phyloP scores from a whole-genome alignment of 1,140 invertebrate species.

The Daktulosphaira vitifoliae region DNA sequence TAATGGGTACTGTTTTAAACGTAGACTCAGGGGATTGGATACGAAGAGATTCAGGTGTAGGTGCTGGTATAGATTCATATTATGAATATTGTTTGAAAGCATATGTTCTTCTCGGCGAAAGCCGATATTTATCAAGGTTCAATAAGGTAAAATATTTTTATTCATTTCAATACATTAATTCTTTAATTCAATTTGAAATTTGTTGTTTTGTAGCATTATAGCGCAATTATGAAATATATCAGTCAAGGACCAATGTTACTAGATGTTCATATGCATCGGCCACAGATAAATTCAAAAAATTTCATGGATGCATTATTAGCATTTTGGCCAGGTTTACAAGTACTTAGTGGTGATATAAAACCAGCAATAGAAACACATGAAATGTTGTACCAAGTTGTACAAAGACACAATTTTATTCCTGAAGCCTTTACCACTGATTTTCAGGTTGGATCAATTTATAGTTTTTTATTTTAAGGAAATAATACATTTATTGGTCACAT shows the following conservation, averaged over 20 bases:
- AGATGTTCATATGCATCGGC: constrained; percentile 98
- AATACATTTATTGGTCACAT: background rate
- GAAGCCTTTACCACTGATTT: constrained; percentile 95
- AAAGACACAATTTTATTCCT: constrained; percentile 93
- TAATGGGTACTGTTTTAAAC: constrained; percentile 90
- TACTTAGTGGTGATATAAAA: constrained; percentile 87
- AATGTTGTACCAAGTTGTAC: constrained; percentile 93
- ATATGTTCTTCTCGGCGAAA: constrained; percentile 71
- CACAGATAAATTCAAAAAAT: constrained; percentile 87
- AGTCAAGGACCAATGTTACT: constrained; percentile 88
- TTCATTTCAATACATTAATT: too few species aligned
- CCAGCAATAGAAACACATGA: constrained; percentile 96
- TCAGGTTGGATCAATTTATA: constrained; percentile 51
- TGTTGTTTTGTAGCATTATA: constrained; percentile 63
- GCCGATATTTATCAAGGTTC: constrained; percentile 82
- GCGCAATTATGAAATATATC: constrained; percentile 97
- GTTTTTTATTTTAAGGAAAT: constrained; percentile 4
- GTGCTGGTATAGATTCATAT: constrained; percentile 98
- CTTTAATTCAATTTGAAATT: too few species aligned
- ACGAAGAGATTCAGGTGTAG: constrained; percentile 87
- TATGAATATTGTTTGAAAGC: constrained; percentile 98
- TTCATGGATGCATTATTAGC: constrained; percentile 96
- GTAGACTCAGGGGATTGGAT: constrained; percentile 98
- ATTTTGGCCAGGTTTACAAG: constrained; percentile 96
- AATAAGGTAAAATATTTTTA: constrained; percentile 53